Base-by-base conservation (phyloP, 2,797 vertebrate species). In the Anomalospiza imberbis region DNA sequence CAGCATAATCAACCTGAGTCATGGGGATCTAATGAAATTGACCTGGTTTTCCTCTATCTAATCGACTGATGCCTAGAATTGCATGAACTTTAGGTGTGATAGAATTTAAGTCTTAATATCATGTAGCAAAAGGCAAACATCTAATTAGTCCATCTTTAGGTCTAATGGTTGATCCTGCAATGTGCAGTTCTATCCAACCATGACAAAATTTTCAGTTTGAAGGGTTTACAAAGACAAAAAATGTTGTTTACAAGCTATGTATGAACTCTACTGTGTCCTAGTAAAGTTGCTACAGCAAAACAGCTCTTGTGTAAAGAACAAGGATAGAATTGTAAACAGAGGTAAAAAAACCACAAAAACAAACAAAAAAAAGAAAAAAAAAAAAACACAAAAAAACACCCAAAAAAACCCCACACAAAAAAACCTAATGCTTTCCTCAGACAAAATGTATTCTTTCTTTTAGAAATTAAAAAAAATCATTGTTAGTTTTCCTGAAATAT, bases 1-100 rank as follows among this genome's bases (percentile, higher is more conserved):
- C 96, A 97, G 92, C 68, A 63, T 97, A 97, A 98, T 97, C 96
- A 97, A 97, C 54, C 92, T 89, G 68, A 96, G 79, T 96, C 95
- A 95, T 67, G 57, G 47, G 96, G 96, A 72, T 93, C 85, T 96
- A 97, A 96, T 87, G 97, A 97, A 97, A 97, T 96, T 96, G 95
- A 97, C 92, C 96, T 97, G 87, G 87, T 97, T 96, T 94, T 87
- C 66, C 77, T 96, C 90, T 84, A 75, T 94, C 65, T 95, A 97
- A 97, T 90, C 97, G 95, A 97, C 92, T 94, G 93, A 97, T 95
- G 89, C 75, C 82, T 96, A 53, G 47, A 95, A 97, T 79, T 97
- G 89, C 79, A 97, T 89, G 96, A 97, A 97, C 95, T 94, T 97
- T 94, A 96, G 66, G 57, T 96, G 81, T 95, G 93, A 85, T 96